A percentile compares a stretch with the other conserved stretches of the same genome.
Evolutionary conservation across 2,797 vertebrate species (phyloP).

Genomic region (Takifugu ocellatus): DNA sequence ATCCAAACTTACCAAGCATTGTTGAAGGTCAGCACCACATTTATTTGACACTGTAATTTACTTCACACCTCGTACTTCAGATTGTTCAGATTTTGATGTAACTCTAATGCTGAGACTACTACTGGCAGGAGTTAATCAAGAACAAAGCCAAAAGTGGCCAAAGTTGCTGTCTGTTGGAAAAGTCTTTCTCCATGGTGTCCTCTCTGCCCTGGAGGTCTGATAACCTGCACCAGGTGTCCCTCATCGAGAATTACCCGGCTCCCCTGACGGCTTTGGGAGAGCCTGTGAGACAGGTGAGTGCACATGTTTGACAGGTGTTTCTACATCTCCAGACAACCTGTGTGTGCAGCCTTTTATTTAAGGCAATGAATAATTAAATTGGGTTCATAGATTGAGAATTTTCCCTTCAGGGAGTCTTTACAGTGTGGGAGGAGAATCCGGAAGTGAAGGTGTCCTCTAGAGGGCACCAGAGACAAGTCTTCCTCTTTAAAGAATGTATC

Average conservation of each 20-base stretch:
- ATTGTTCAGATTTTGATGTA: not conserved
- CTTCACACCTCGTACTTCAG: too few species aligned
- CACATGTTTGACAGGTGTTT: not conserved
- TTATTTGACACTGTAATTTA: not conserved
- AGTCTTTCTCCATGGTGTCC: constrained; percentile 89
- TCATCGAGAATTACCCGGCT: constrained; percentile 94
- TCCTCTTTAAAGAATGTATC: constrained; percentile 92
- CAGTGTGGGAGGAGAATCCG: constrained; percentile 92
- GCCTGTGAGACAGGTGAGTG: constrained; percentile 87
- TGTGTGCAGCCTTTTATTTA: too few species aligned
- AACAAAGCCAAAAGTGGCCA: constrained; percentile 91
- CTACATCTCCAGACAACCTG: not conserved
- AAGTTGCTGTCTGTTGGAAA: constrained; percentile 87
- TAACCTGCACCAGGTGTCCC: constrained; percentile 88
- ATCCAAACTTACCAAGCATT: constrained; percentile 90
- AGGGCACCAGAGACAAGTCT: constrained; percentile 93
- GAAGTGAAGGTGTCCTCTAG: constrained; percentile 86
- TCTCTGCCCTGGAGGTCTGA: constrained; percentile 88
- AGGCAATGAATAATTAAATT: not conserved
- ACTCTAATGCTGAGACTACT: not conserved
- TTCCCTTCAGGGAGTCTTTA: constrained; percentile 83
- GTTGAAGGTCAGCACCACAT: constrained; percentile 82
- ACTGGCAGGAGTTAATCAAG: constrained; percentile 86
- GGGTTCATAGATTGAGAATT: not conserved
- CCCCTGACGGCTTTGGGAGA: constrained; percentile 90